These are phyloP conservation scores for Diplogasteroides magnus DNA, from an alignment of 1,140 invertebrate species.

Conservation along the genomic window DNA sequence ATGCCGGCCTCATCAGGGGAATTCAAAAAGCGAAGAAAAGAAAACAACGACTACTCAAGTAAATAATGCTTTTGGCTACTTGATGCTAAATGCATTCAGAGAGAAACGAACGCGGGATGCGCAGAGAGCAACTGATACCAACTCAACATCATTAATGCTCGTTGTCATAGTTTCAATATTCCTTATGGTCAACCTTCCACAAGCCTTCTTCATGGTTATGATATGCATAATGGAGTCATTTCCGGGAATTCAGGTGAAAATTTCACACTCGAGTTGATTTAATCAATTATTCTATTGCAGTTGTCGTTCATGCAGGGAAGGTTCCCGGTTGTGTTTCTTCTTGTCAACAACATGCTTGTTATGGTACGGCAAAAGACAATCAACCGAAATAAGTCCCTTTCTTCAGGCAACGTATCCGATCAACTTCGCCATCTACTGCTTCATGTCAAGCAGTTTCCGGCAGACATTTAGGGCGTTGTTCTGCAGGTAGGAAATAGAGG, in stretches of 20 bases:
- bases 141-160: conserved; percentile 86
- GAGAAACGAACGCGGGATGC: conserved; percentile 71
- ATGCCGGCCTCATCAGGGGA: conserved; percentile 76
- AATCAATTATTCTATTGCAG: too few species aligned
- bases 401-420: conserved; percentile 72
- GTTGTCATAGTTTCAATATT: conserved; percentile 90
- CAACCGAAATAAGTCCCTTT: conserved; percentile 6
- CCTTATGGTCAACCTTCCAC: conserved; percentile 79
- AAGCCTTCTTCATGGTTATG: conserved; percentile 77
- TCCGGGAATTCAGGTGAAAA: conserved; percentile 2
- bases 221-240: conserved; percentile 67
- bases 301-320: conserved; percentile 67
- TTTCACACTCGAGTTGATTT: neutral
- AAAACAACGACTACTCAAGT: conserved; percentile 52
- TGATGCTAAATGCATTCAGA: conserved; percentile 38
- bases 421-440: conserved; percentile 91
- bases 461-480: conserved; percentile 88
- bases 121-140: conserved; percentile 68
- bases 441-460: conserved; percentile 85
- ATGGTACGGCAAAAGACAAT: conserved; percentile 61
- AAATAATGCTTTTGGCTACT: neutral
- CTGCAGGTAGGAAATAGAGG: conserved; percentile 42
- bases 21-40: conserved; percentile 75
- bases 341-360: conserved; percentile 85
- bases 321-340: conserved; percentile 74